Base-by-base conservation (phyloP, 2,888 invertebrate species). In the Alviniconcha strummeri region DNA sequence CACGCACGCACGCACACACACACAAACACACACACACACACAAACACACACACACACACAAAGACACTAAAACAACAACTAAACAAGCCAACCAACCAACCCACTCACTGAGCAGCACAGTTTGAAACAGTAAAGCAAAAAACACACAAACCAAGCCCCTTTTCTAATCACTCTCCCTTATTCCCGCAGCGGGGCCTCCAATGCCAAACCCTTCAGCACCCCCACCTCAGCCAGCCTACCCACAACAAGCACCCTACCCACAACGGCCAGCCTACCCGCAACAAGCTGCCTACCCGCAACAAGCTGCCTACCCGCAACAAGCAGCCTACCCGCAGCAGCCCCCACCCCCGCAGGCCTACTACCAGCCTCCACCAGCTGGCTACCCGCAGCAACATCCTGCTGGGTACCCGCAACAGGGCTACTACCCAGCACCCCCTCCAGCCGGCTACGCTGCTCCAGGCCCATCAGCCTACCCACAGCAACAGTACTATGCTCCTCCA, bases 261-360 rank as follows among this genome's bases (percentile, higher is more conserved):
- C 88, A 87, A 78, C 87, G 87, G 78, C 82, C 85, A 57, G 85
- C 83, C 1, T 86, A 86, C 84, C 85, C 86, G n/a, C 85, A 86
- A 64, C 86, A 86, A 64, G 84, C 69, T 13, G 57, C 67, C 79
- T 85, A 80, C 85, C 85, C 86, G 17, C 84, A 84, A 72, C 85
- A 86, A 36, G 83, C 83, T 82, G 86, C 80, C 60, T 81, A 84
- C 19, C 85, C 81, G 52, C 87, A 85, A 67, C 85, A 81, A 36
- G 83, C 84, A 36, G 85, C 77, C n/a, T 77, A 87, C 64, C 87
- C 83, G 83, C 85, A 85, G 19, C 85, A 87, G 75, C 81, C 75
- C n/a, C 76, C 69, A 11, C 82, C 76, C 13, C 86, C 83, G 74
- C 86, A 84, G 57, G 84, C 86, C 13, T 86, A 86, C 84, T 88